Conservation (phyloP, 2,113 vertebrate species). For the human region GRCh38 chr16:64541501-64542000, state of each 20-base stretch:
- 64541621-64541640: slow-evolving; percentile 62
- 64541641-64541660: slow-evolving; percentile 58
- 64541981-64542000: background rate
- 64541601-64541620: slow-evolving; percentile 76
- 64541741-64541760: background rate
- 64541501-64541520: slow-evolving; percentile 75
- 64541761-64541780: background rate
- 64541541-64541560: slow-evolving; percentile 78
- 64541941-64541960: background rate
- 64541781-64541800: background rate
- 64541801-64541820: background rate
- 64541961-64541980: background rate
- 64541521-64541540: slow-evolving; percentile 67
- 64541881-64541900: background rate
- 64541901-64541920: background rate
- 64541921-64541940: background rate
- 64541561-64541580: slow-evolving; percentile 74
- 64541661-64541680: slow-evolving; percentile 60
- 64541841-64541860: background rate
- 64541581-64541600: slow-evolving; percentile 75
- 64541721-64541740: slow-evolving; percentile 25
- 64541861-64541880: background rate
- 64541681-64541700: slow-evolving; percentile 61
- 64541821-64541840: background rate
- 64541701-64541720: slow-evolving; percentile 10